Base-by-base conservation (phyloP, 2,113 vertebrate species). In the Origma solitaria region DNA sequence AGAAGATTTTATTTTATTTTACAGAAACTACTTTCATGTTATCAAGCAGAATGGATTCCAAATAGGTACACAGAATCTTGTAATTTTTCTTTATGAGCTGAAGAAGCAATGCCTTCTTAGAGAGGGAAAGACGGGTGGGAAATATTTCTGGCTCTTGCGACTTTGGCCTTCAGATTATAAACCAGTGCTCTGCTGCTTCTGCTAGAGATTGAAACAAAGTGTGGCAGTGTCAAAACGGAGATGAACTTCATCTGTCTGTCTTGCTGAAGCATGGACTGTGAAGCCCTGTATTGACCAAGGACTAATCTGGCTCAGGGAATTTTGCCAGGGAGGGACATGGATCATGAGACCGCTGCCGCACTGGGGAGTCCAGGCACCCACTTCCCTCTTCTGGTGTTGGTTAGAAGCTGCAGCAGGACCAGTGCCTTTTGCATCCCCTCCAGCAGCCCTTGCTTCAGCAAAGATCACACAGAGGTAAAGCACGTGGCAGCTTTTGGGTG, bases 341-440 rank as follows among this genome's bases (percentile, higher is more conserved):
- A 19, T 53, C 0, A 0, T 4, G 5, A 64, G 15, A 27, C 13
- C 3, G 0, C 3, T 4, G 2, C 4, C 25, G 44, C 15, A 0
- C 9, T 25, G 23, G 7, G 47, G 4, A 54, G 35, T 10, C 21
- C 15, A 10, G 37, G 35, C 5, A 4, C 10, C 16, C 15, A 7
- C 8, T 40, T 44, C 14, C 23, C 12, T 40, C 5, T 15, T 33
- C 11, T 35, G 27, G 6, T 38, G 16, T 3, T 35, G 24, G 33
- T 1, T 12, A 15, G 15, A 11, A 7, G 13, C 21, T 65, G 24
- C 33, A 66, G 33, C 10, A 24, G 8, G 2, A 6, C 9, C 7
- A 1, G 11, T 18, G 28, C 15, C 25, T 60, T 70, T 70, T 66
- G 12, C 10, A 13, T 15, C 83, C 16, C 19, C 20, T n/a, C 9